Evolutionary conservation across 1,140 invertebrate genomes (phyloP).

Genomic region (Babylonia areolata): DNA sequence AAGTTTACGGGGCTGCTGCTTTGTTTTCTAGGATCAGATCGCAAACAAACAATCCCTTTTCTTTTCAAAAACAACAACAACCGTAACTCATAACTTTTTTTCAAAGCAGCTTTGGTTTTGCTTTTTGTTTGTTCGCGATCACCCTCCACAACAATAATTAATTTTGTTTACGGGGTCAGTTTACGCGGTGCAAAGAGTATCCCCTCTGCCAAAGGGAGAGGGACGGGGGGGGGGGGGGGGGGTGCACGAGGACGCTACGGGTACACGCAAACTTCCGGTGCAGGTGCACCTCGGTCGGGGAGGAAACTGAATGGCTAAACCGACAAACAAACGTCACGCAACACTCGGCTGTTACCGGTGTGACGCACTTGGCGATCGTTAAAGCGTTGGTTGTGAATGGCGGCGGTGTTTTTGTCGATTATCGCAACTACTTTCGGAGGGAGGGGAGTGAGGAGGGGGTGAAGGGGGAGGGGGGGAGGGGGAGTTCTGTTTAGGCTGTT

Average conservation of each 20-base stretch:
- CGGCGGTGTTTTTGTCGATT: not conserved
- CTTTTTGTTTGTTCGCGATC: not conserved
- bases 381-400: not conserved
- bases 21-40: not conserved
- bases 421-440: not conserved
- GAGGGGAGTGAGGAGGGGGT: not conserved
- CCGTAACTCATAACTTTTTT: not conserved
- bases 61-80: not conserved
- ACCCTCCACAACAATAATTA: too few relatives aligned
- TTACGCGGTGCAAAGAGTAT: not conserved
- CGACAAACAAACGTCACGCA: conserved; percentile 9
- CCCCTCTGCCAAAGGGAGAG: not conserved
- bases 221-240: too few relatives aligned
- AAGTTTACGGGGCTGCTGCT: not conserved
- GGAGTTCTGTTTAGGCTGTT: not conserved
- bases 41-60: not conserved
- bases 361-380: not conserved
- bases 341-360: not conserved
- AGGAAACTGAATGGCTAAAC: not conserved
- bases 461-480: not conserved
- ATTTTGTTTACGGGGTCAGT: too few relatives aligned
- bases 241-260: too few relatives aligned
- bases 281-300: not conserved
- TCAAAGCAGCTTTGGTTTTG: not conserved
- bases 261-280: not conserved